phyloP scores from a whole-genome alignment of 2,113 vertebrate species.

The Atrichornis clamosus region DNA sequence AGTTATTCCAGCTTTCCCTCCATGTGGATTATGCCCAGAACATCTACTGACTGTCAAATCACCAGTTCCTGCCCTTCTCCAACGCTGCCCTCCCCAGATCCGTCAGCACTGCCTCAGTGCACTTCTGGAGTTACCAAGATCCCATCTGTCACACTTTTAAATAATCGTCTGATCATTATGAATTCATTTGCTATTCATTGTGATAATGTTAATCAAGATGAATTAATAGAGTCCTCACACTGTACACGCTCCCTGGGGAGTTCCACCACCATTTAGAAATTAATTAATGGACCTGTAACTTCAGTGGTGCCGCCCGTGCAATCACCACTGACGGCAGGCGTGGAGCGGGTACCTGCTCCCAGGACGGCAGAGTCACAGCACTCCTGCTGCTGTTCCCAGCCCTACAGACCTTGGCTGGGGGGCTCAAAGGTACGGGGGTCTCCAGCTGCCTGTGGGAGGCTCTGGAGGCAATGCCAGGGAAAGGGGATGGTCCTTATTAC shows the following conservation, averaged over 20 bases:
- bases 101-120: background rate
- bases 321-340: background rate
- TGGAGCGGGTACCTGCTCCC: background rate
- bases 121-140: background rate
- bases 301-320: constrained; percentile 10
- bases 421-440: background rate
- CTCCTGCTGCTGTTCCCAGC: background rate
- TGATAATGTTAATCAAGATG: constrained; percentile 61
- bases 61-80: background rate
- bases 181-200: constrained; percentile 62
- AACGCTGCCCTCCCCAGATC: background rate
- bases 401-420: background rate
- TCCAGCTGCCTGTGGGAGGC: background rate
- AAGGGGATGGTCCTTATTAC: background rate
- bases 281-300: constrained; percentile 56
- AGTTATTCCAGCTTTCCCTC: background rate
- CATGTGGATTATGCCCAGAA: background rate
- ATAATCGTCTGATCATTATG: constrained; percentile 54
- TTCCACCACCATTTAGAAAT: constrained; percentile 15
- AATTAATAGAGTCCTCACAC: constrained; percentile 57
- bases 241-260: constrained; percentile 5
- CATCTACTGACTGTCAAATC: background rate
- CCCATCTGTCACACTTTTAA: constrained; percentile 61
- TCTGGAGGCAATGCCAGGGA: background rate
- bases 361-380: background rate